Evolutionary conservation across 2,888 invertebrate species (phyloP).

Genomic region (Meloe dianella): DNA sequence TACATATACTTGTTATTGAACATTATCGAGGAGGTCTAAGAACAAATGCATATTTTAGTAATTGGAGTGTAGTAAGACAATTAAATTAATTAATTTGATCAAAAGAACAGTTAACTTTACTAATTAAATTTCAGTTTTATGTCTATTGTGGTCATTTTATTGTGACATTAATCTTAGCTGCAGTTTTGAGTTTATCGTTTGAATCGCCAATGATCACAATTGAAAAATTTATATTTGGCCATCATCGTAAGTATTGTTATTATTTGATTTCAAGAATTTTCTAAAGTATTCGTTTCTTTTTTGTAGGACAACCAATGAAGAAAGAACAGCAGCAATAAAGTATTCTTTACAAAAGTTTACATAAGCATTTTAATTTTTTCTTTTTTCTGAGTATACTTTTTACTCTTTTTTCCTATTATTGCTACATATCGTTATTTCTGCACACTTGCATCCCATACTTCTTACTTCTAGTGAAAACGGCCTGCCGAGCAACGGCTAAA

Average conservation of each 20-base stretch:
- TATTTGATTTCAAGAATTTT: neutral
- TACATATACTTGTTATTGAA: conserved; percentile 58
- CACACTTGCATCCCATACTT: too few species aligned
- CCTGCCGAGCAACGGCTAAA: too few species aligned
- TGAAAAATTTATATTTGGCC: conserved; percentile 49
- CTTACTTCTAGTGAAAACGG: too few species aligned
- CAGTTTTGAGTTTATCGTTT: conserved; percentile 56
- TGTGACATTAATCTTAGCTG: conserved; percentile 51
- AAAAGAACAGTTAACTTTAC: too few species aligned
- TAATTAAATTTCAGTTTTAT: conserved; percentile 53
- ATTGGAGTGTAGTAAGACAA: too few species aligned
- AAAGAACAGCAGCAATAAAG: neutral
- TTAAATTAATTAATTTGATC: too few species aligned
- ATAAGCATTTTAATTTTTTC: neutral
- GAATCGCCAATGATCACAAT: conserved; percentile 59
- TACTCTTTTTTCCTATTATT: too few species aligned
- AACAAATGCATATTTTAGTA: conserved; percentile 40
- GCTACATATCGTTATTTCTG: too few species aligned
- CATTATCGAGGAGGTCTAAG: conserved; percentile 38
- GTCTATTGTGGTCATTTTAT: conserved; percentile 60
- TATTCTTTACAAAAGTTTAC: neutral
- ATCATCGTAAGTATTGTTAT: neutral
- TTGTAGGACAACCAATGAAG: neutral
- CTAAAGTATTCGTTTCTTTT: neutral
- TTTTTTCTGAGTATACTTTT: neutral